phyloP scores from a whole-genome alignment of 2,113 vertebrate genomes.

The Tichodroma muraria region DNA sequence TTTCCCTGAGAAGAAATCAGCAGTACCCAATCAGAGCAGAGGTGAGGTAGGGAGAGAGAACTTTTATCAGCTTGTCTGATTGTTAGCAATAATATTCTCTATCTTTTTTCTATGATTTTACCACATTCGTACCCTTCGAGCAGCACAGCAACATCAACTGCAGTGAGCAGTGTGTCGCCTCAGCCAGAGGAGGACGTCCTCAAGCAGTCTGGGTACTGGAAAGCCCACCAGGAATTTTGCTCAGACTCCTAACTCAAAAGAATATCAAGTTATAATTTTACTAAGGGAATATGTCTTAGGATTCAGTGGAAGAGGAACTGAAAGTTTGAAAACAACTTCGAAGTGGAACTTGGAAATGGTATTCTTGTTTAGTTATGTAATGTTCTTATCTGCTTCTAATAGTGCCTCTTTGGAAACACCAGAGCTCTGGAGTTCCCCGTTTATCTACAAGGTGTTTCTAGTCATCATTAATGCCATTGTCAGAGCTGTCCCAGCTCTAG shows the following conservation, averaged over 20 bases:
- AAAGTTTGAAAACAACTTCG: background rate
- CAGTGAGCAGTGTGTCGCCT: background rate
- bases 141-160: background rate
- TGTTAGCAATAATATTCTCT: background rate
- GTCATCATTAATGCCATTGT: background rate
- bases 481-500: background rate
- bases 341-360: background rate
- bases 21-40: background rate
- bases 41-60: background rate
- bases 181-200: constrained; percentile 44
- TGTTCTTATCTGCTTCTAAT: constrained; percentile 15
- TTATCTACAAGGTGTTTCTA: background rate
- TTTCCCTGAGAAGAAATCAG: background rate
- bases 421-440: background rate
- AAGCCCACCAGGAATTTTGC: constrained; percentile 37
- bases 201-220: background rate
- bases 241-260: constrained; percentile 27
- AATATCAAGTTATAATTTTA: constrained; percentile 32
- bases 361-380: background rate
- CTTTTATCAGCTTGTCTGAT: background rate
- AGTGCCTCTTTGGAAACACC: background rate
- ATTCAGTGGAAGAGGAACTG: background rate
- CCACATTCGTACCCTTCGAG: background rate
- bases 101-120: background rate
- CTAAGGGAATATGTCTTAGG: constrained; percentile 15